Conservation (phyloP, 2,888 invertebrate genomes). For the Andrena bicolor region DNA sequence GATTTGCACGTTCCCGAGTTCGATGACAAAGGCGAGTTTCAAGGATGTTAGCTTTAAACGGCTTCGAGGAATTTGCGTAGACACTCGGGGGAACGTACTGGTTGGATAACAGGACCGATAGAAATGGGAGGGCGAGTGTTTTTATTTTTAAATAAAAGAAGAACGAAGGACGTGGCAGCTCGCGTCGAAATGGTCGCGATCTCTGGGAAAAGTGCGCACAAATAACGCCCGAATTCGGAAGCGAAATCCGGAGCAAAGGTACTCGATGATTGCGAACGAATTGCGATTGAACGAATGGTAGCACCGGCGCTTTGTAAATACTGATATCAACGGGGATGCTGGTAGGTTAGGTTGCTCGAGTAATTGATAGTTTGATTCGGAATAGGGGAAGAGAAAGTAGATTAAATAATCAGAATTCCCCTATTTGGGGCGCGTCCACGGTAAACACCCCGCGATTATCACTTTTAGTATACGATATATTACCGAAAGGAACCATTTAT, state of each 20-base stretch:
- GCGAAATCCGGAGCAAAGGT: slow-evolving; percentile 9
- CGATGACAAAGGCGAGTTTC: background rate
- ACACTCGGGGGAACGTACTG: background rate
- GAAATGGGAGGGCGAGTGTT: background rate
- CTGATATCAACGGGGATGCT: background rate
- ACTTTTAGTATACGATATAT: no score
- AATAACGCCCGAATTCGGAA: slow-evolving; percentile 1
- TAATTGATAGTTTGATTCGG: background rate
- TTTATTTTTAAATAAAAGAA: slow-evolving; percentile 44
- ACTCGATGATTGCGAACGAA: no score
- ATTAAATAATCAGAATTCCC: background rate
- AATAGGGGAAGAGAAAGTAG: background rate
- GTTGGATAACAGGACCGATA: no score
- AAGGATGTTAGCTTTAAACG: background rate
- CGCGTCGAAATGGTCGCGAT: slow-evolving; percentile 15
- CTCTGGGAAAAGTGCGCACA: background rate
- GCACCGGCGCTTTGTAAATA: background rate
- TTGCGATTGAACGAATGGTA: no score
- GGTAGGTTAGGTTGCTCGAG: slow-evolving; percentile 7
- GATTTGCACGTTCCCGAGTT: slow-evolving; percentile 17
- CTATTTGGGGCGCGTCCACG: no score
- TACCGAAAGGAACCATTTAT: background rate
- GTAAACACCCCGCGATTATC: no score
- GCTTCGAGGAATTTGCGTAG: background rate
- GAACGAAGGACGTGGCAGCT: slow-evolving; percentile 23